Evolutionary conservation across 2,888 invertebrate species (phyloP).

Genomic region (Eristalis intricaria): DNA sequence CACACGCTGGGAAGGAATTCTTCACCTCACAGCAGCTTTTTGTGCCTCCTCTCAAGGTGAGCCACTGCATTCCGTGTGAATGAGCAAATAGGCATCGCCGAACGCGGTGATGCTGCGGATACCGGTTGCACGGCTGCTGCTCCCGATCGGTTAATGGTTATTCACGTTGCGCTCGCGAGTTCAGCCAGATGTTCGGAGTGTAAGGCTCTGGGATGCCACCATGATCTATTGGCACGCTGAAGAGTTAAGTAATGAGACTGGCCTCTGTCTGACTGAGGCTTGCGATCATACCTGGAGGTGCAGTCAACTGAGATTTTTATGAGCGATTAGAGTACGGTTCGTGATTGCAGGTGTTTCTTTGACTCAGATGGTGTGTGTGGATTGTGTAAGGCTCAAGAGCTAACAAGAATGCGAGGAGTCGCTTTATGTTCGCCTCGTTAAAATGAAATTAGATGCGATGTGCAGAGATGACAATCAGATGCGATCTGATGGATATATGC

Average conservation of each 20-base stretch:
- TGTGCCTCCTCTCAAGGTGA: constrained; percentile 35
- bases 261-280: constrained; percentile 12
- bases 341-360: constrained; percentile 20
- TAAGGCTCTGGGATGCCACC: background rate
- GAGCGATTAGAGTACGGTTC: constrained; percentile 1
- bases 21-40: background rate
- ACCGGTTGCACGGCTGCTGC: constrained; percentile 15
- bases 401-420: no score
- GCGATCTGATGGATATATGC: background rate
- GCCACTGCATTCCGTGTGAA: constrained; percentile 45
- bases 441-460: background rate
- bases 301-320: constrained; percentile 3
- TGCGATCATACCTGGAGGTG: no score
- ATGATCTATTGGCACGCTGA: constrained; percentile 65
- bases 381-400: background rate
- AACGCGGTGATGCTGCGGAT: constrained; percentile 30
- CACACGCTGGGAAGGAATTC: background rate
- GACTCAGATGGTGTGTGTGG: background rate
- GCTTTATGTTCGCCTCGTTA: background rate
- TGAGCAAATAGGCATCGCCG: constrained; percentile 48
- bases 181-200: constrained; percentile 1
- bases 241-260: constrained; percentile 65
- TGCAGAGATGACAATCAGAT: background rate
- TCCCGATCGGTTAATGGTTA: constrained; percentile 52
- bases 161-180: constrained; percentile 20